phyloP scores from a whole-genome alignment of 1,140 invertebrate genomes.

The Lepidurus apus region DNA sequence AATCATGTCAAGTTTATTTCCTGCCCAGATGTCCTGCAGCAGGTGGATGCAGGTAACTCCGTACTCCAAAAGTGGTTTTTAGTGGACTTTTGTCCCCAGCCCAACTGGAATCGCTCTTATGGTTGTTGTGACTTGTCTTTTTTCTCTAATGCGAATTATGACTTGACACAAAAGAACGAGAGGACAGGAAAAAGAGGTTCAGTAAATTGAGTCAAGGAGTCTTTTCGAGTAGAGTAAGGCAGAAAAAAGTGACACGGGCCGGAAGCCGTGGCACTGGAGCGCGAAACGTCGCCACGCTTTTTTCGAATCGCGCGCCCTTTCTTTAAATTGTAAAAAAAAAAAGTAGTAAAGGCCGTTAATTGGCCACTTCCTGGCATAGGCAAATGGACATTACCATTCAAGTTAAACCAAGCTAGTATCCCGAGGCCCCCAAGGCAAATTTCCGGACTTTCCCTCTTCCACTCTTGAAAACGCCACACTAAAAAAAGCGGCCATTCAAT shows the following conservation, averaged over 20 bases:
- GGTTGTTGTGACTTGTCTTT: background rate
- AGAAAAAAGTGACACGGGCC: background rate
- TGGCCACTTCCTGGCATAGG: background rate
- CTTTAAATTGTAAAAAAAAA: background rate
- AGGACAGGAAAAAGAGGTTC: background rate
- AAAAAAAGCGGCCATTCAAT: background rate
- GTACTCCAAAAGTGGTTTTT: background rate
- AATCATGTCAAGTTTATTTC: background rate
- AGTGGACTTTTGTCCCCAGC: background rate
- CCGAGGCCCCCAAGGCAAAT: background rate
- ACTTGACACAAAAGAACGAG: background rate
- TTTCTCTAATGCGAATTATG: background rate
- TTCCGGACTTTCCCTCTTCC: background rate
- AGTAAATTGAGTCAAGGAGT: background rate
- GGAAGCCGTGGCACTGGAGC: background rate
- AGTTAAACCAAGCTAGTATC: background rate
- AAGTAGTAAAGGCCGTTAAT: background rate
- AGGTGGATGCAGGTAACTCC: background rate
- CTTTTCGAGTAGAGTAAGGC: background rate
- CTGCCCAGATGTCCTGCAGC: background rate
- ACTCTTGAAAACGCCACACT: background rate
- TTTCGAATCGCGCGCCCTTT: background rate
- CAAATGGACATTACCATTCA: constrained; percentile 7
- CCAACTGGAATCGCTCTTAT: background rate
- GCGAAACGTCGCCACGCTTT: background rate